These are phyloP conservation scores for Chamaea fasciata DNA, from an alignment of 2,113 vertebrate species.

Conservation along the genomic window DNA sequence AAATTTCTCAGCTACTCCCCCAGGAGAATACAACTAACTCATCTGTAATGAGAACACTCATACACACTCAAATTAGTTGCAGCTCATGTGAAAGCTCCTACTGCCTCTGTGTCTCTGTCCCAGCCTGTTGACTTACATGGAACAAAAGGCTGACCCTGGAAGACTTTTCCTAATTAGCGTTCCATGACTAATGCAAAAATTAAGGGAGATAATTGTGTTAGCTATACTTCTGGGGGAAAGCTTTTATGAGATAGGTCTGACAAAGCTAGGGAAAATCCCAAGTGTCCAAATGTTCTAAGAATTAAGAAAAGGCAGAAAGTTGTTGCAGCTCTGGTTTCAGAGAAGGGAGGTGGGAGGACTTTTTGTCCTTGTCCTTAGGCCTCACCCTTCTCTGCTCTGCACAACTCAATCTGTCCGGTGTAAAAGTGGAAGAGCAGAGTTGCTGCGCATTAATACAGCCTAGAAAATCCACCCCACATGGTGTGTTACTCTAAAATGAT, in stretches of 20 bases:
- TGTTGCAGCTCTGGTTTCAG: not conserved
- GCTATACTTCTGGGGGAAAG: not conserved
- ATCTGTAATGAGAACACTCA: not conserved
- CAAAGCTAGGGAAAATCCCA: constrained; percentile 4
- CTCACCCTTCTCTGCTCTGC: not conserved
- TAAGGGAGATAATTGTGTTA: constrained; percentile 26
- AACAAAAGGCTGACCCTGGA: constrained; percentile 16
- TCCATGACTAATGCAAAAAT: constrained; percentile 18
- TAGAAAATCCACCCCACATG: not conserved
- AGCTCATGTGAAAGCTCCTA: not conserved
- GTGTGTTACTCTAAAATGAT: not conserved
- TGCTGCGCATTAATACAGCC: not conserved
- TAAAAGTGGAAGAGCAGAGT: not conserved
- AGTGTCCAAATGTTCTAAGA: not conserved
- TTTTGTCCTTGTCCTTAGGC: not conserved
- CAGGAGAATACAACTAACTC: constrained; percentile 12
- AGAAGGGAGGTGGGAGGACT: not conserved
- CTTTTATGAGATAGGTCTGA: not conserved
- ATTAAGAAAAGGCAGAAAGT: not conserved
- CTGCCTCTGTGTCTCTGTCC: not conserved
- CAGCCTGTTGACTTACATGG: constrained; percentile 15
- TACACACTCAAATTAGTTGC: not conserved
- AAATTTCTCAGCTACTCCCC: not conserved
- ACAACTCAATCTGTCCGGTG: not conserved
- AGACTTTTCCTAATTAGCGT: not conserved